These are phyloP conservation scores for Sparus aurata DNA, from an alignment of 2,797 vertebrate species.

Conservation along the genomic window DNA sequence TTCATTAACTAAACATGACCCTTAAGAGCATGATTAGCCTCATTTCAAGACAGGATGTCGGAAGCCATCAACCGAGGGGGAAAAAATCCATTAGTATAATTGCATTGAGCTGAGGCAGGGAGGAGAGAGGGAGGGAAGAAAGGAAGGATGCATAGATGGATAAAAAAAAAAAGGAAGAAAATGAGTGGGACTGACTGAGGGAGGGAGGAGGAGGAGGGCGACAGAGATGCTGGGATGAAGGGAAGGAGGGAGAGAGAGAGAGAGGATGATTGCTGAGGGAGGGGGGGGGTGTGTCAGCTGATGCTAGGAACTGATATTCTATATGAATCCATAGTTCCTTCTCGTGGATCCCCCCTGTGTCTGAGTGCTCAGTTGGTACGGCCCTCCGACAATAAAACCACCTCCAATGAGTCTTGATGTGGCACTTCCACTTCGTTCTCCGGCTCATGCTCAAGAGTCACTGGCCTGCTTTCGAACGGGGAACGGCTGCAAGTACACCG, in stretches of 20 bases:
- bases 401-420: slow-evolving; percentile 94
- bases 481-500: slow-evolving; percentile 65
- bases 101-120: slow-evolving; percentile 87
- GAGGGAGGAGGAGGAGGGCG: slow-evolving; percentile 66
- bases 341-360: slow-evolving; percentile 84
- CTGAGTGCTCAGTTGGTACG: slow-evolving; percentile 91
- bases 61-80: slow-evolving; percentile 92
- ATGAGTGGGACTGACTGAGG: slow-evolving; percentile 80
- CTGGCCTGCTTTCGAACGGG: slow-evolving; percentile 47
- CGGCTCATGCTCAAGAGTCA: slow-evolving; percentile 56
- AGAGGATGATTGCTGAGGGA: slow-evolving; percentile 45
- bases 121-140: slow-evolving; percentile 62
- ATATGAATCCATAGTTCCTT: slow-evolving; percentile 85
- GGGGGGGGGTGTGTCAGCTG: slow-evolving; percentile 76
- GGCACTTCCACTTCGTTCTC: slow-evolving; percentile 86
- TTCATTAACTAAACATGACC: slow-evolving; percentile 98
- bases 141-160: slow-evolving; percentile 84
- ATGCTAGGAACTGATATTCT: slow-evolving; percentile 74
- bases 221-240: slow-evolving; percentile 71
- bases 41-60: slow-evolving; percentile 95
- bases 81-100: slow-evolving; percentile 97
- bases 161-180: slow-evolving; percentile 84
- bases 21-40: slow-evolving; percentile 96
- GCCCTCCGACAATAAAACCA: slow-evolving; percentile 97
- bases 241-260: slow-evolving; percentile 68